Conservation (phyloP, 2,888 invertebrate genomes). For the Acleris cristana region DNA sequence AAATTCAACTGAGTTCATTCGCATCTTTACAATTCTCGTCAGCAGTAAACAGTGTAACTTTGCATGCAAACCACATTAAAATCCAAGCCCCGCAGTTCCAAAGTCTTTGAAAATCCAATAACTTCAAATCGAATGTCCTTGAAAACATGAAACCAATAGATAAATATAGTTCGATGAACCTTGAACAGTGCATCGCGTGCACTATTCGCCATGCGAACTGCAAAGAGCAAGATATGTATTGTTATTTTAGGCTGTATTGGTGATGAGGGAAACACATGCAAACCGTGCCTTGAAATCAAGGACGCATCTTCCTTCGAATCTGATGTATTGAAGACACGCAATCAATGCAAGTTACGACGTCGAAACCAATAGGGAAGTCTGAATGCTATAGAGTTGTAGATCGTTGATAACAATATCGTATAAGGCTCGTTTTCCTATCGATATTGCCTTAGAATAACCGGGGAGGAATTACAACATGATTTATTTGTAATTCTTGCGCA, state of each 20-base stretch:
- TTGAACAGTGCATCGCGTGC: constrained; percentile 61
- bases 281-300: constrained; percentile 43
- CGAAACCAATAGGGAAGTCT: constrained; percentile 34
- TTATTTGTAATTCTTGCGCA: no score
- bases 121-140: constrained; percentile 1
- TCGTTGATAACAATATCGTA: background rate
- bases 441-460: no score
- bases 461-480: no score
- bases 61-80: no score
- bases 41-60: no score
- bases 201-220: constrained; percentile 26
- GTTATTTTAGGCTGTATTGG: background rate
- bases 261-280: background rate
- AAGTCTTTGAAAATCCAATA: background rate
- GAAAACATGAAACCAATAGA: background rate
- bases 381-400: constrained; percentile 3
- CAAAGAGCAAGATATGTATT: background rate
- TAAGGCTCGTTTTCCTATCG: background rate
- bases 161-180: constrained; percentile 46
- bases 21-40: no score
- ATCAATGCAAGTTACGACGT: constrained; percentile 53
- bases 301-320: constrained; percentile 42
- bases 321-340: constrained; percentile 52
- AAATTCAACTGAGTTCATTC: no score
- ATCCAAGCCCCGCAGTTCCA: no score